Conservation (phyloP, 2,113 vertebrate genomes). For the Eidolon helvum region DNA sequence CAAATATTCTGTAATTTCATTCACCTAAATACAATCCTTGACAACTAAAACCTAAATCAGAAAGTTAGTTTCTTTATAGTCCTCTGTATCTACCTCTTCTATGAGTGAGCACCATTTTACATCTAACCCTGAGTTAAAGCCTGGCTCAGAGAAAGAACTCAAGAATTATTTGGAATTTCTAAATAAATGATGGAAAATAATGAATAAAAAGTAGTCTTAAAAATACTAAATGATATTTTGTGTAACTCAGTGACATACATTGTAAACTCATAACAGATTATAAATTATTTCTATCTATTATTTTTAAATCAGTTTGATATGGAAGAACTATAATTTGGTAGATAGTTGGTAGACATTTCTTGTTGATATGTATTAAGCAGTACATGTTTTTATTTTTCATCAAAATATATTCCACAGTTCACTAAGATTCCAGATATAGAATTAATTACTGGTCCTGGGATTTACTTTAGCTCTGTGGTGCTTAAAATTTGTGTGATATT, state of each 20-base stretch:
- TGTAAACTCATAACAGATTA: background rate
- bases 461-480: background rate
- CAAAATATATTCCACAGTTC: background rate
- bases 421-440: background rate
- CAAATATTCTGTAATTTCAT: too few species aligned
- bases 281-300: background rate
- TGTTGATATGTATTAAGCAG: background rate
- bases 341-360: background rate
- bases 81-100: background rate
- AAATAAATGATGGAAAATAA: background rate
- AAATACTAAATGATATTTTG: background rate
- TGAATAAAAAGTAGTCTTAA: background rate
- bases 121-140: background rate
- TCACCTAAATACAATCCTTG: too few species aligned
- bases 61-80: too few species aligned
- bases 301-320: background rate
- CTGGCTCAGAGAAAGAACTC: background rate
- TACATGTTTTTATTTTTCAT: conserved; percentile 5
- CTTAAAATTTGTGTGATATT: background rate
- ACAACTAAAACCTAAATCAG: too few species aligned
- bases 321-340: background rate
- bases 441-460: background rate
- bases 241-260: background rate
- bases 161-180: background rate
- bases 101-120: background rate